Percentiles rank a stretch among this genome's conserved stretches.
Conservation (phyloP, 2,797 vertebrate genomes). For the Poeciliopsis infans region DNA sequence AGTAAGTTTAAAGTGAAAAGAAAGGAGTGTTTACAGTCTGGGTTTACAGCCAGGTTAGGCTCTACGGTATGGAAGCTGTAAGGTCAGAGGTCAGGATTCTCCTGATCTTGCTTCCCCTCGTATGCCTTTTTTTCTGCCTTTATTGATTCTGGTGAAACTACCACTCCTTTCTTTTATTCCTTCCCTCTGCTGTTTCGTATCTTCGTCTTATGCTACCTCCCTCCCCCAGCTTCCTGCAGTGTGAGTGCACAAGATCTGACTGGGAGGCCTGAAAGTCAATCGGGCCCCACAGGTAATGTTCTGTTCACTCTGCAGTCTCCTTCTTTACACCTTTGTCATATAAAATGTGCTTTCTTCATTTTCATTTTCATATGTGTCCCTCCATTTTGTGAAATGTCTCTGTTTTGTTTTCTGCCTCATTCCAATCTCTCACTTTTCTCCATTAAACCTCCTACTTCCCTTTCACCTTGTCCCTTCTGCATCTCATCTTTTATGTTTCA, state of each 20-base stretch:
- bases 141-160: not conserved
- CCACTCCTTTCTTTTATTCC: not conserved
- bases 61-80: not conserved
- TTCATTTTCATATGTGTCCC: not conserved
- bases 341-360: not conserved
- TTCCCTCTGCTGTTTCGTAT: not conserved
- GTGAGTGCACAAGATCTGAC: not conserved
- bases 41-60: not conserved
- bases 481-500: constrained; percentile 32
- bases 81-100: not conserved
- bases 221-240: not conserved
- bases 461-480: constrained; percentile 7
- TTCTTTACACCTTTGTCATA: not conserved
- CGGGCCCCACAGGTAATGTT: constrained; percentile 70
- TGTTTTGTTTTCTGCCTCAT: not conserved
- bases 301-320: not conserved
- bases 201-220: not conserved
- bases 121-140: not conserved
- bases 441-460: not conserved
- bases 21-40: not conserved
- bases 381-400: not conserved
- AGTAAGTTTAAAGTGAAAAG: not conserved
- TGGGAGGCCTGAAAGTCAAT: constrained; percentile 67
- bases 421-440: not conserved
- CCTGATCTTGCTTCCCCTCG: not conserved